Evolutionary conservation across 2,113 vertebrate genomes (phyloP).

Genomic region (Tachuris rubrigastra): DNA sequence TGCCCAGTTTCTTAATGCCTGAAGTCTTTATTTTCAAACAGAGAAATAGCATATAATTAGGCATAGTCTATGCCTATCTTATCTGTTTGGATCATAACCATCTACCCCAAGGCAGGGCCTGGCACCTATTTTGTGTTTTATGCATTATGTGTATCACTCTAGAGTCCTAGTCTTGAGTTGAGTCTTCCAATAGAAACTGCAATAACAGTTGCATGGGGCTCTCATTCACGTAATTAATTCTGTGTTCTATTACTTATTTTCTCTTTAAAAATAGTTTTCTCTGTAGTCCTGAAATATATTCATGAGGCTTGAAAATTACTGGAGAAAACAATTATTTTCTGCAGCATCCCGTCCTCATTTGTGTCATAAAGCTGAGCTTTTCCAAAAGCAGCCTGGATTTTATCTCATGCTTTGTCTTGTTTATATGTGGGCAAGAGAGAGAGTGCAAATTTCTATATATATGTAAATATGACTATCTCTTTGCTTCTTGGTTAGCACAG

Average conservation of each 20-base stretch:
- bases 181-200: neutral
- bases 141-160: neutral
- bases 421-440: neutral
- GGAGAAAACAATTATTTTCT: neutral
- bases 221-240: neutral
- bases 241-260: neutral
- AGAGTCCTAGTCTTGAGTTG: neutral
- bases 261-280: neutral
- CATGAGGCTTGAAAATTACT: neutral
- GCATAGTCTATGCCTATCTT: neutral
- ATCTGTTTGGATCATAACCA: neutral
- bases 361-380: neutral
- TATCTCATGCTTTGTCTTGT: neutral
- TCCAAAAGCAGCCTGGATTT: neutral
- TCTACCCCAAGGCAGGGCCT: neutral
- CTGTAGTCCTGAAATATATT: neutral
- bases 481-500: neutral
- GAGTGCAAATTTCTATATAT: neutral
- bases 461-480: neutral
- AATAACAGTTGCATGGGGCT: neutral
- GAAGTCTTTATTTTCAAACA: neutral
- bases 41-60: neutral
- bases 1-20: neutral
- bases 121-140: neutral
- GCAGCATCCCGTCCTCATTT: neutral